These are phyloP conservation scores for Muscidifurax raptorellus DNA, from an alignment of 1,140 invertebrate genomes.

Conservation along the genomic window DNA sequence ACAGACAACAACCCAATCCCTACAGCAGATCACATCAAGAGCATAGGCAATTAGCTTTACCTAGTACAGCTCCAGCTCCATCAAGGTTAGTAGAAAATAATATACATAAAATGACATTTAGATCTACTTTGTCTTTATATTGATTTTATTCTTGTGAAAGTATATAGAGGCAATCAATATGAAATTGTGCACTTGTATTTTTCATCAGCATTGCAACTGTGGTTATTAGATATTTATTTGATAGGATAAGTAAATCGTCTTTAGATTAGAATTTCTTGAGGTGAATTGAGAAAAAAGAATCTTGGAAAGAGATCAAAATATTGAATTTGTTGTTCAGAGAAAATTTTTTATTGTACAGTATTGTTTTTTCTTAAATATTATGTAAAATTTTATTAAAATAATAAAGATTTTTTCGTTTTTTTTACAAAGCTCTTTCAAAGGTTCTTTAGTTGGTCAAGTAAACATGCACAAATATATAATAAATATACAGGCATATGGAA, in stretches of 20 bases:
- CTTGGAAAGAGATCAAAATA: slow-evolving; percentile 31
- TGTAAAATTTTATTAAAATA: slow-evolving; percentile 9
- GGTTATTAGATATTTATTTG: not conserved
- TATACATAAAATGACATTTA: slow-evolving; percentile 11
- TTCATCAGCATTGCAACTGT: not conserved
- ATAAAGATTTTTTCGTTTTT: slow-evolving; percentile 8
- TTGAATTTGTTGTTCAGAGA: not conserved
- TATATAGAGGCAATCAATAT: slow-evolving; percentile 12
- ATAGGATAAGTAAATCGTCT: not conserved
- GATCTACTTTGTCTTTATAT: not conserved
- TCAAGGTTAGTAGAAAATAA: slow-evolving; percentile 60
- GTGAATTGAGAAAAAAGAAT: slow-evolving; percentile 30
- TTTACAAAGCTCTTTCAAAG: not conserved
- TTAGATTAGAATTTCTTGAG: slow-evolving; percentile 4
- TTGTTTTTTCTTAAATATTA: not conserved
- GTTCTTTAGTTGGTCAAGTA: slow-evolving; percentile 7
- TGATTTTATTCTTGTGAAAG: not conserved
- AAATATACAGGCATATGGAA: slow-evolving; percentile 3
- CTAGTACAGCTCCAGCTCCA: slow-evolving; percentile 62
- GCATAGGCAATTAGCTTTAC: slow-evolving; percentile 67
- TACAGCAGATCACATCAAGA: slow-evolving; percentile 58
- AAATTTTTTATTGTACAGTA: not conserved
- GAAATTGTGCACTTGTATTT: not conserved
- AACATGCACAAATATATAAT: not conserved
- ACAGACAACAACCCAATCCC: slow-evolving; percentile 45